Base-by-base conservation (phyloP, 2,797 vertebrate genomes). In the Chromis chromis region DNA sequence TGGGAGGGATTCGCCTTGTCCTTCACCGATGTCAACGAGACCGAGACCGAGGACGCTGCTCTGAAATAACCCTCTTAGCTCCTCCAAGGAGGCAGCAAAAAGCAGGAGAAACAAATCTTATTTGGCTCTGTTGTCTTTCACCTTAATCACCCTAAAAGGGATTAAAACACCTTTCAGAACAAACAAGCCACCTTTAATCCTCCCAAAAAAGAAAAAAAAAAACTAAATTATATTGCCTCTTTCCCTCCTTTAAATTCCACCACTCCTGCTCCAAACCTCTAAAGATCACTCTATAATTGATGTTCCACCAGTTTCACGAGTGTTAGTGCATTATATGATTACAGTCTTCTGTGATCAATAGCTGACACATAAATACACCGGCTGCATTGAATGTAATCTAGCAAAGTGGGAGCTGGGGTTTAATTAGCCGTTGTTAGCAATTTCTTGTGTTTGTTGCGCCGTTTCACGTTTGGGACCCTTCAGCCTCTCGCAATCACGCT, bases 401-500 rank as follows among this genome's bases (percentile, higher is more conserved):
- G 74, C 70, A 68, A 84, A 91, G 87, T 87, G 83, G 81, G 75
- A 79, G 80, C 67, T n/a, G 28, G 52, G 76, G 40, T 81, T 88
- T 90, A 89, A 91, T 93, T 86, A 91, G 81, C 61, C 27, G 44
- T 76, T 66, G 73, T 79, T 85, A 81, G 87, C 78, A 61, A 62
- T 74, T 87, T 76, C 39, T 64, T 65, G 62, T 67, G 64, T 83
- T 80, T 75, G 80, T 61, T 71, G 82, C 79, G 44, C 36, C 0
- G 19, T 77, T 64, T 28, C 66, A 56, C 50, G 22, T 79, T 64
- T 40, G 57, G 76, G 81, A 86, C 74, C 85, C 65, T 36, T 79
- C 70, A 63, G 74, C 81, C 76, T 55, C 64, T 70, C 31, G 60
- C 79, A 84, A 84, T 89, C 82, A 76, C 19, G 66, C 53, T 86